phyloP scores from a whole-genome alignment of 2,888 invertebrate species.

The Panzeria rudis region DNA sequence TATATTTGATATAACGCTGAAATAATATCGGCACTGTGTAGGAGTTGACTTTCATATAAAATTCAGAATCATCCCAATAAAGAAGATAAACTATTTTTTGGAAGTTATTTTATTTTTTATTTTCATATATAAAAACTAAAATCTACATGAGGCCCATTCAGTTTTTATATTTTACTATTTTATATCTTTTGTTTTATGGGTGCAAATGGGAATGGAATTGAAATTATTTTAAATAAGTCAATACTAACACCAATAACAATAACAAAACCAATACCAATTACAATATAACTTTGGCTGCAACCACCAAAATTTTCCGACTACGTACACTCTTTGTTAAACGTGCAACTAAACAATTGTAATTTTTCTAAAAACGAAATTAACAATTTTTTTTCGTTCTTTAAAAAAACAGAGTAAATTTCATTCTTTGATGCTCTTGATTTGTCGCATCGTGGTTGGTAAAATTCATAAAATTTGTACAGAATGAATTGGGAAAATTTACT shows the following conservation, averaged over 20 bases:
- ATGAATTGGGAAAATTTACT: constrained; percentile 33
- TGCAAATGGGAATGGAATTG: constrained; percentile 82
- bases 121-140: constrained; percentile 39
- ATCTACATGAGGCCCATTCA: constrained; percentile 73
- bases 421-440: constrained; percentile 57
- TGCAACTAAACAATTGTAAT: constrained; percentile 59
- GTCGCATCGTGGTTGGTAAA: constrained; percentile 28
- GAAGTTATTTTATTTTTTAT: not conserved
- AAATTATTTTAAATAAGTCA: constrained; percentile 75
- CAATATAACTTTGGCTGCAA: constrained; percentile 47
- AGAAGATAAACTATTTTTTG: not conserved
- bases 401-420: constrained; percentile 51
- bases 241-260: constrained; percentile 63
- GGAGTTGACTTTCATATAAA: too few relatives aligned
- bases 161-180: constrained; percentile 15
- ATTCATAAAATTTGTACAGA: not conserved
- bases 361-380: constrained; percentile 34
- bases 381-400: not conserved
- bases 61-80: too few relatives aligned
- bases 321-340: constrained; percentile 58
- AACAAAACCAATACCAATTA: constrained; percentile 63
- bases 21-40: too few relatives aligned
- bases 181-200: constrained; percentile 77
- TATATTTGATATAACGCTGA: too few relatives aligned
- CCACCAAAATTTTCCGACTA: constrained; percentile 37